Percentiles rank a stretch among this genome's conserved stretches.
These are phyloP conservation scores for Lepidochrysops patricia DNA, from an alignment of 2,888 invertebrate species.

Conservation along the genomic window DNA sequence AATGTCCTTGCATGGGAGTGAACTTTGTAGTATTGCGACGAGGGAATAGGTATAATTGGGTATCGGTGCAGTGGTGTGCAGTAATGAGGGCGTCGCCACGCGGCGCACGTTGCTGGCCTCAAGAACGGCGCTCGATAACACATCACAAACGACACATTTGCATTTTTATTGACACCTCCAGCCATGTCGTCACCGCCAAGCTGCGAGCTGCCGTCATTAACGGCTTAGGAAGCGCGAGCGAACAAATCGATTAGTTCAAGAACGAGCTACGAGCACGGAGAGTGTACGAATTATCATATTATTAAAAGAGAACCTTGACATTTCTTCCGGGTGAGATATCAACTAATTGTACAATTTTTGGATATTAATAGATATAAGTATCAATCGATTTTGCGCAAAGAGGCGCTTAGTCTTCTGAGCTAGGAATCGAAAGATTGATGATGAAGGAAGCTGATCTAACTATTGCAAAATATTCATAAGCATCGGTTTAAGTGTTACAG, in stretches of 20 bases:
- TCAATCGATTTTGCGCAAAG: no score
- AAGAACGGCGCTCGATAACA: constrained; percentile 13
- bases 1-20: no score
- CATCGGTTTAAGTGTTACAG: no score
- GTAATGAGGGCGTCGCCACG: constrained; percentile 10
- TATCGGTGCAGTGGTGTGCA: background rate
- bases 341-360: no score
- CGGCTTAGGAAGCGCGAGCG: background rate
- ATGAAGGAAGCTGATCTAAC: no score
- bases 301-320: background rate
- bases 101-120: background rate
- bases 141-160: constrained; percentile 20
- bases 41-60: background rate
- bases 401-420: no score
- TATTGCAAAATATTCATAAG: no score
- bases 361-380: no score
- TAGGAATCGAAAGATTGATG: no score
- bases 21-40: no score
- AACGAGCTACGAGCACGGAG: background rate
- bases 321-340: no score
- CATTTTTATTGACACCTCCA: constrained; percentile 26
- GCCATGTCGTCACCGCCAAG: background rate
- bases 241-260: background rate
- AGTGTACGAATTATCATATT: background rate
- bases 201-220: background rate